Base-by-base conservation (phyloP, 2,888 invertebrate genomes). In the Ichneumon xanthorius region DNA sequence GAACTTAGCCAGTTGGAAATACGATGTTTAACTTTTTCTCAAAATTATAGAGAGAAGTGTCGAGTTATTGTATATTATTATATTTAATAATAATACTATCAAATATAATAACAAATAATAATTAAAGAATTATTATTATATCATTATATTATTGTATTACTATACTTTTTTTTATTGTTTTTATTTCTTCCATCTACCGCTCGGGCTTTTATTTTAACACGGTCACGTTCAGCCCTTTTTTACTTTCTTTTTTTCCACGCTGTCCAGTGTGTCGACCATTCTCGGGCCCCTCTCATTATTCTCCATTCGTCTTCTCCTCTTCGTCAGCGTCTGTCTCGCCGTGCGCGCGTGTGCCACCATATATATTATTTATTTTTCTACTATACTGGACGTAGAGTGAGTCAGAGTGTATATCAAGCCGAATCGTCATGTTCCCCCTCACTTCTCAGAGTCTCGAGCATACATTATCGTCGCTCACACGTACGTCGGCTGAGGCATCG, bases 401-500 rank as follows among this genome's bases (percentile, higher is more conserved):
- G 73, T 85, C 84, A 81, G 30, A 63, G 68, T 63, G 55, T 78
- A 73, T 61, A 73, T 81, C 63, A 55, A 53, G 58, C 70, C 16
- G 78, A 78, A 73, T 78, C 78, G 78, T 85, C 73, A 73, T 72
- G 45, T 53, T 65, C 68, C 45, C 58, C 72, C 75, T 73, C 53
- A 68, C 26, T 72, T 53, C 33, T 61, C 45, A 68, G 63, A 71
- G 40, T 16, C 50, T 61, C 82, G 71, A 30, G 45, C 45, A 33
- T 61, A 70, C 67, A 61, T 61, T 58, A 48, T 48, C 14, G 45
- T 16, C 16, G 14, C 4, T 16, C 45, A 48, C 45, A 48, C 45
- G 4, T 48, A 48, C 45, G 16, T 16, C 14, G 4, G 16, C 45
- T 48, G 16, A 16, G 40, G 16, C 45, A 48, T 48, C 14, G 45